Conservation (phyloP, 2,888 invertebrate genomes). For the Odontothrips loti region DNA sequence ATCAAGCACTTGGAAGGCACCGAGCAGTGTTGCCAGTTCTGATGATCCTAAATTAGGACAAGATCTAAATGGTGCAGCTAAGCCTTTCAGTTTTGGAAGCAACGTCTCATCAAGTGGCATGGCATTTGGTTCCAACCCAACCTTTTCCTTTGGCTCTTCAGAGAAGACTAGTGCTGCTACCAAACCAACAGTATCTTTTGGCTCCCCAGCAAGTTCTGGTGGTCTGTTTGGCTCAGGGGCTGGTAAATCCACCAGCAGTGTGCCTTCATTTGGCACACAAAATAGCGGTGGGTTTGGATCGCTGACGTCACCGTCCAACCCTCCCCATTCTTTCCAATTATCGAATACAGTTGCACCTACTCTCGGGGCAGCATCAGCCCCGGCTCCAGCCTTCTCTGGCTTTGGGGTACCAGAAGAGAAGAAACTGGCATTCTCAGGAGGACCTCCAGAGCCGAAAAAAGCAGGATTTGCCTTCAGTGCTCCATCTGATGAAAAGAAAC, state of each 20-base stretch:
- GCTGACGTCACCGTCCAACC: neutral
- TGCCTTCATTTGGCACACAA: neutral
- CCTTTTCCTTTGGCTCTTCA: slow-evolving; percentile 33
- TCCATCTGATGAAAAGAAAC: neutral
- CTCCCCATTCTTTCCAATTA: neutral
- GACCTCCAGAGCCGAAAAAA: neutral
- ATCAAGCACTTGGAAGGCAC: neutral
- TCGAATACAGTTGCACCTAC: neutral
- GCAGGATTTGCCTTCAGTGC: neutral
- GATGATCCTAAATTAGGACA: too few relatives aligned
- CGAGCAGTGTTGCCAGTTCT: too few relatives aligned
- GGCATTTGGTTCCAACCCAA: neutral
- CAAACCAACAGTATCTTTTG: slow-evolving; percentile 32
- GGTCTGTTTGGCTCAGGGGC: neutral
- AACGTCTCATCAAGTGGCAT: slow-evolving; percentile 19
- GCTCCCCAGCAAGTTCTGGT: slow-evolving; percentile 19
- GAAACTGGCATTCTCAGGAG: neutral
- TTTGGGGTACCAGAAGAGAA: neutral
- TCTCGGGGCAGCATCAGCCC: neutral
- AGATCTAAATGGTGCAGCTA: neutral
- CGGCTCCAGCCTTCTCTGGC: neutral
- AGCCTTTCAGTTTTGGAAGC: slow-evolving; percentile 16
- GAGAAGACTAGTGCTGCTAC: slow-evolving; percentile 27
- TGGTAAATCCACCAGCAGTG: neutral
- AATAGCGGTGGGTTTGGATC: neutral